A percentile compares a stretch with the other conserved stretches of the same genome.
Conservation (phyloP, 2,113 vertebrate species). For the Leptosomus discolor region DNA sequence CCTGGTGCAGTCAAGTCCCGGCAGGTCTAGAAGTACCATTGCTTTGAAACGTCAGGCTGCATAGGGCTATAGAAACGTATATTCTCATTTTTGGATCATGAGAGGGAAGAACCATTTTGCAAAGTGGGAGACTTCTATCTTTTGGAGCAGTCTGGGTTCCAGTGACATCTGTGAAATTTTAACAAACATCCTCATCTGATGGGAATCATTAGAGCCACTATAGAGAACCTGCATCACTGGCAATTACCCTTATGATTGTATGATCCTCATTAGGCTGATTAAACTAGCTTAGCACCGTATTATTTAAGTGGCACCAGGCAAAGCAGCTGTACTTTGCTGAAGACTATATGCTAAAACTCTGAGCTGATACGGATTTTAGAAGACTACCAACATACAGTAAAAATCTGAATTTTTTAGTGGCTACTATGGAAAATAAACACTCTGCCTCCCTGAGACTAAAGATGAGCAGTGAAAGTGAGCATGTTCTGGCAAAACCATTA, state of each 20-base stretch:
- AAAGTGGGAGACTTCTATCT: not conserved
- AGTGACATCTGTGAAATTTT: not conserved
- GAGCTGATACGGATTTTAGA: not conserved
- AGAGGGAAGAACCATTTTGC: not conserved
- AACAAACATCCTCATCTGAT: not conserved
- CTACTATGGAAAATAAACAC: slow-evolving; percentile 1
- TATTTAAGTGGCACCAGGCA: not conserved
- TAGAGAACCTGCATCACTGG: not conserved
- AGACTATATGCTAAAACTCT: not conserved
- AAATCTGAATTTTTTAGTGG: not conserved
- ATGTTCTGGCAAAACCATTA: not conserved
- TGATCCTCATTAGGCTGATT: slow-evolving; percentile 23
- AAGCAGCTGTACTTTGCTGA: not conserved
- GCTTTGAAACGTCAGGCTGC: not conserved
- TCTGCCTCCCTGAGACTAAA: not conserved
- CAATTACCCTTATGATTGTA: not conserved
- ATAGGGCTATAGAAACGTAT: not conserved
- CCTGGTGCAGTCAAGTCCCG: not conserved
- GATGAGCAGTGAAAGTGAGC: not conserved
- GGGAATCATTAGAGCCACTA: not conserved
- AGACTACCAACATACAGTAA: not conserved
- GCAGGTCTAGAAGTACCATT: not conserved
- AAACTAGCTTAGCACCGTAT: not conserved
- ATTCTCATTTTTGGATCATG: not conserved
- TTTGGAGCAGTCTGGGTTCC: not conserved